A percentile compares a stretch with the other conserved stretches of the same genome.
Conservation (phyloP, 2,797 vertebrate genomes). For the Pangasius mekongensis region DNA sequence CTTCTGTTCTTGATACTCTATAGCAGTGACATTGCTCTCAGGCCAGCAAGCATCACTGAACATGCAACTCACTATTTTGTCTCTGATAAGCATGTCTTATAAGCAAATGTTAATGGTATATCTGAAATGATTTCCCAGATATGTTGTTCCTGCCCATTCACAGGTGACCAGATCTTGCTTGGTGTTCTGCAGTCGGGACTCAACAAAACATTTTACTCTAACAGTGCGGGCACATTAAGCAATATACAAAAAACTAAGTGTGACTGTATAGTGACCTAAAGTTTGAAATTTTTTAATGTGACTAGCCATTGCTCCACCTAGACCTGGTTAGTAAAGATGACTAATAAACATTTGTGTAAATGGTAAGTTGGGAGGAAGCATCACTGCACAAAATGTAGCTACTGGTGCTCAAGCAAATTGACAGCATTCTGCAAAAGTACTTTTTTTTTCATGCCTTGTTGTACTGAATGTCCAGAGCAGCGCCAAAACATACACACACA, state of each 20-base stretch:
- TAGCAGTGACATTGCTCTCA: background rate
- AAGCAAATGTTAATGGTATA: background rate
- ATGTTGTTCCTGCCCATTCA: background rate
- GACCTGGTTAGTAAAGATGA: background rate
- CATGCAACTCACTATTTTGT: background rate
- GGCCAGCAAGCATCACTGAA: background rate
- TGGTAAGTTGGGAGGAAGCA: background rate
- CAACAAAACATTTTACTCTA: background rate
- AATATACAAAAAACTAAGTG: background rate
- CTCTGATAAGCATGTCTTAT: background rate
- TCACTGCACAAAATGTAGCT: background rate
- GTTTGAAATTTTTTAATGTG: background rate
- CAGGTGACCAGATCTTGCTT: constrained; percentile 1
- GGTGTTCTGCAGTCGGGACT: background rate
- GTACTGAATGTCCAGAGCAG: background rate
- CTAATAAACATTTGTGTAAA: background rate
- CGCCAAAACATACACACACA: background rate
- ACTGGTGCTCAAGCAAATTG: background rate
- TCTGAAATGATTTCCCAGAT: background rate
- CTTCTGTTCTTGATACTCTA: background rate
- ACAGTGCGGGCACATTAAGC: background rate
- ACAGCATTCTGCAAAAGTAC: background rate
- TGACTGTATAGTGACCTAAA: background rate
- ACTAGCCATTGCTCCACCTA: background rate
- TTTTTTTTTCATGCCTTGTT: background rate